These are phyloP conservation scores for Myotis pilosus DNA, from an alignment of 2,797 vertebrate genomes.

Conservation along the genomic window DNA sequence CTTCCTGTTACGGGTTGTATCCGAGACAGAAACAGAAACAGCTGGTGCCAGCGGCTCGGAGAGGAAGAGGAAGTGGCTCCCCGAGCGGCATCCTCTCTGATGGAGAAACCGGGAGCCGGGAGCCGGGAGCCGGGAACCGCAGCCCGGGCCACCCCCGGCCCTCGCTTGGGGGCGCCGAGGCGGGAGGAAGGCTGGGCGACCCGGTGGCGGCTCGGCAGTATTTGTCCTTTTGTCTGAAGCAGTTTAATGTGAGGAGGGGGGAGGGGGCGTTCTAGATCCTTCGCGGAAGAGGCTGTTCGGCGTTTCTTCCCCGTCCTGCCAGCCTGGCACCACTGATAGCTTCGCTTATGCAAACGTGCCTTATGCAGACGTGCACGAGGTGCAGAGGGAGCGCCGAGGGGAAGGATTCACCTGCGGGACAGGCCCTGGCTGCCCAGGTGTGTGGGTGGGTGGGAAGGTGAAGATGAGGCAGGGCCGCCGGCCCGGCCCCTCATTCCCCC, in stretches of 20 bases:
- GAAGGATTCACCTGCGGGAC: not conserved
- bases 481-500: too few species aligned
- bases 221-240: not conserved
- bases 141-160: fast-evolving
- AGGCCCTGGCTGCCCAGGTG: not conserved
- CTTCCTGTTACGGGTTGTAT: not conserved
- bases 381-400: not conserved
- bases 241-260: too few species aligned
- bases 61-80: constrained; percentile 47
- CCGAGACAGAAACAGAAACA: not conserved
- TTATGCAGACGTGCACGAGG: not conserved
- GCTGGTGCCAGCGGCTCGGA: not conserved
- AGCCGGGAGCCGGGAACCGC: not conserved
- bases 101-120: not conserved
- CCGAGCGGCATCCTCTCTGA: not conserved
- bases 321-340: not conserved
- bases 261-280: not conserved
- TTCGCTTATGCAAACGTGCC: not conserved
- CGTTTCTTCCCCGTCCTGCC: not conserved
- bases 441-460: too few species aligned
- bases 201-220: fast-evolving
- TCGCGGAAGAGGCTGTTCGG: not conserved
- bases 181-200: fast-evolving
- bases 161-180: not conserved
- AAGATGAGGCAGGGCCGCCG: too few species aligned